Evolutionary conservation across 2,888 invertebrate species (phyloP).

Genomic region (Flexamia atlantica): DNA sequence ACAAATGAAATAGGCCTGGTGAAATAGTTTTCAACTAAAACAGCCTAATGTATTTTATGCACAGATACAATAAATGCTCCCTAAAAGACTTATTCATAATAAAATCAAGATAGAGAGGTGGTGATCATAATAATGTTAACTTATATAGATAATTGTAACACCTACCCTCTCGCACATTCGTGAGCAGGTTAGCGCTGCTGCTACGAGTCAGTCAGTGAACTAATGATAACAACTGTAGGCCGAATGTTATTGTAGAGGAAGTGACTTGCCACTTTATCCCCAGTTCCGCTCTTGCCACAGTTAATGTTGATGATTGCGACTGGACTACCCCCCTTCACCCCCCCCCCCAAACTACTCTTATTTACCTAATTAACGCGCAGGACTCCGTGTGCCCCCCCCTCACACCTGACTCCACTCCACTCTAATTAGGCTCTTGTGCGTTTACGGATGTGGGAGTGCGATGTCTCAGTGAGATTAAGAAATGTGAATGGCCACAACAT

Average conservation of each 20-base stretch:
- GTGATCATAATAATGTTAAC: no score
- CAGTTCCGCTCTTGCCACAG: slow-evolving; percentile 48
- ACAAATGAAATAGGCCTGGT: no score
- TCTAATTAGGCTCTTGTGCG: not conserved
- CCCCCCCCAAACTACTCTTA: slow-evolving; percentile 15
- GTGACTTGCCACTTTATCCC: slow-evolving; percentile 58
- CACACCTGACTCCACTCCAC: slow-evolving; percentile 18
- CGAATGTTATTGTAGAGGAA: slow-evolving; percentile 49
- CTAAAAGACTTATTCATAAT: no score
- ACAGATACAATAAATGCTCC: no score
- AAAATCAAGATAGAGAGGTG: no score
- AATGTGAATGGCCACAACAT: not conserved
- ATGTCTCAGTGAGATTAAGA: not conserved
- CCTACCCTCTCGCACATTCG: no score
- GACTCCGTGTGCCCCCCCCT: not conserved
- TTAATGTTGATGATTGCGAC: slow-evolving; percentile 31
- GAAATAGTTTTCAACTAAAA: no score
- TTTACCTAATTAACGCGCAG: slow-evolving; percentile 22
- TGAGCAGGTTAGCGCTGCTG: not conserved
- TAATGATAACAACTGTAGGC: slow-evolving; percentile 37
- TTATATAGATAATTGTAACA: no score
- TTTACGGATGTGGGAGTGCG: not conserved
- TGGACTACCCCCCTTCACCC: not conserved
- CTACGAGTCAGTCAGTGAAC: not conserved
- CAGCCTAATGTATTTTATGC: no score